Evolutionary conservation across 2,797 vertebrate genomes (phyloP).

Genomic region (Heteromormyrus szaboi): DNA sequence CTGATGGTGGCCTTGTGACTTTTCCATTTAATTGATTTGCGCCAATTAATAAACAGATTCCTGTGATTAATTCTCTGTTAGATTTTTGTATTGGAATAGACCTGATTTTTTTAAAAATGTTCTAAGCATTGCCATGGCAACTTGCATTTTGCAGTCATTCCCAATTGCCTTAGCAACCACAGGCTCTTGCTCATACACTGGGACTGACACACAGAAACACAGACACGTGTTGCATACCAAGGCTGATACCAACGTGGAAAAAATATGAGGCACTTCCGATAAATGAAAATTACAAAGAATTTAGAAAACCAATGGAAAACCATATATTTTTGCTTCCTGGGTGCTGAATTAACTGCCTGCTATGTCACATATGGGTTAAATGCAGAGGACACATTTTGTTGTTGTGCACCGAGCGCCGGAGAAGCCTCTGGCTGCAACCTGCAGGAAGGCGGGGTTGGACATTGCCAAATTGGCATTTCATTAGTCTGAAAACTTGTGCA

Average conservation of each 20-base stretch:
- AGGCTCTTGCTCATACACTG: constrained; percentile 23
- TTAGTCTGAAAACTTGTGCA: no score
- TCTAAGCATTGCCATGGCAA: constrained; percentile 65
- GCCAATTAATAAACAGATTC: constrained; percentile 59
- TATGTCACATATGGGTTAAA: no score
- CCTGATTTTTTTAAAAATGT: constrained; percentile 48
- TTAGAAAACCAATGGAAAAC: background rate
- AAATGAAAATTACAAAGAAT: background rate
- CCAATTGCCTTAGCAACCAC: constrained; percentile 46
- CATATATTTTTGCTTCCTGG: background rate
- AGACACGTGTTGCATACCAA: constrained; percentile 51
- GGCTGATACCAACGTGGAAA: background rate
- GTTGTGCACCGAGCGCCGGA: no score
- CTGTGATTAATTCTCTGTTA: constrained; percentile 66
- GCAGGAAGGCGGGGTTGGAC: no score
- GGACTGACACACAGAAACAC: constrained; percentile 15
- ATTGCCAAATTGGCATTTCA: no score
- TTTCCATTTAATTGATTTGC: constrained; percentile 37
- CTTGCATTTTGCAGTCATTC: constrained; percentile 53
- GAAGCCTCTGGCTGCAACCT: no score
- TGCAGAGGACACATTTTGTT: no score
- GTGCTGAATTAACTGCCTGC: no score
- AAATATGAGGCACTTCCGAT: background rate
- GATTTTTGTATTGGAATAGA: constrained; percentile 44
- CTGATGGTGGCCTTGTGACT: background rate